Evolutionary conservation across 2,888 invertebrate genomes (phyloP).

Genomic region (Germaria angustata): DNA sequence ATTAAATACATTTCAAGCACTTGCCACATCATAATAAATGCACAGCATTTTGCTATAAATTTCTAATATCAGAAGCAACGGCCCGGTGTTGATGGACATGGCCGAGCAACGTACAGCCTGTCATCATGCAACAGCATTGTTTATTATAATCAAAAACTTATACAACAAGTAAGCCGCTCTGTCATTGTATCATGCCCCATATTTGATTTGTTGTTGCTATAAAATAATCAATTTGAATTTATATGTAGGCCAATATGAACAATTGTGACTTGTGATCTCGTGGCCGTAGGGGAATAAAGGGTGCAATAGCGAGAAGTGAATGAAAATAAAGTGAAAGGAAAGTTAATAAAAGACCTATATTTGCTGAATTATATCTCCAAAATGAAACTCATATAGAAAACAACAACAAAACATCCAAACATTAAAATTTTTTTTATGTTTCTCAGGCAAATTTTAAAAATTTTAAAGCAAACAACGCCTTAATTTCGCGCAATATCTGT

Average conservation of each 20-base stretch:
- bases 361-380: no score
- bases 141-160: constrained; percentile 5
- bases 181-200: constrained; percentile 1
- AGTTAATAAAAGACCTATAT: no score
- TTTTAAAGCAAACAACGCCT: no score
- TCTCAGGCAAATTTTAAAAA: no score
- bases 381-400: no score
- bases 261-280: neutral
- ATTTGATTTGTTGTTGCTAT: constrained; percentile 14
- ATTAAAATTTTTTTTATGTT: no score
- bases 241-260: neutral
- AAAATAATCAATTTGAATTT: constrained; percentile 30
- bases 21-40: constrained; percentile 19
- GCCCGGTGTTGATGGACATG: neutral
- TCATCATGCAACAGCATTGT: neutral
- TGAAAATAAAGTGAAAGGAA: neutral
- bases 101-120: neutral
- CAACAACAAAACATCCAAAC: no score
- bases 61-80: neutral
- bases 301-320: neutral
- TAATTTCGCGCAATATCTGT: no score
- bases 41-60: neutral
- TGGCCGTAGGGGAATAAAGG: neutral
- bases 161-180: neutral
- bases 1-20: constrained; percentile 45